Evolutionary conservation across 1,140 invertebrate genomes (phyloP), one percentile per base, ranked within the genome.

Genomic region (Oedothorax gibbosus): DNA sequence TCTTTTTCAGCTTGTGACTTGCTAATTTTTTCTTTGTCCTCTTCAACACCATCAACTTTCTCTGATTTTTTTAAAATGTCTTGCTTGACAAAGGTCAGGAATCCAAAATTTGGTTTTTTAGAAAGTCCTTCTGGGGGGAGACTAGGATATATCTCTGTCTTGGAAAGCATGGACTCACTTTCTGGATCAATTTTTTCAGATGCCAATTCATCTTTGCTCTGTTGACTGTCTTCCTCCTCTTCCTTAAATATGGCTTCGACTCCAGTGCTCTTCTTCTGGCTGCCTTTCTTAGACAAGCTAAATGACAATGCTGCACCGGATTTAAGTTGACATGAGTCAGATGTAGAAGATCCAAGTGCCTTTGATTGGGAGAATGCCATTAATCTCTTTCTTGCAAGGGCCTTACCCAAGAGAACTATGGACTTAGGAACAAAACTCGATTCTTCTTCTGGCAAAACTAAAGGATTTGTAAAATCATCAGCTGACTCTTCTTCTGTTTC

Each of bases 271-370:
- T 81, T 35, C 73, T 87, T 87, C 60, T 75, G 56, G 10, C 54
- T 68, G 8, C 77, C 21, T 65, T 88, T 87, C n/a, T 86, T 86
- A 0, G 87, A 35, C 21, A 88, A 75, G 68, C 87, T 87, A 53
- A 87, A 87, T 6, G 86, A 87, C 49, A 88, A 75, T 1, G 83
- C 51, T 49, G 76, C 73, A 18, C 75, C 81, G 0, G 14, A 62
- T n/a, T 64, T 54, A 12, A 7, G 53, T 7, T 71, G 76, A 62
- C 15, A 12, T 14, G 50, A 20, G 35, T 49, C 56, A 18, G 86
- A 73, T 21, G 4, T 18, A 21, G 79, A 50, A 18, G 51, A 50
- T 53, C 75, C 49, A 10, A 53, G 18, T 20, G 15, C 11, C 64
- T 56, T 84, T n/a, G 51, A 54, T n/a, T 68, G 53, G 62, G 86